Base-by-base conservation (phyloP, 92 coral and sea anemone genomes). In the Umimayanthus chanpuru region DNA sequence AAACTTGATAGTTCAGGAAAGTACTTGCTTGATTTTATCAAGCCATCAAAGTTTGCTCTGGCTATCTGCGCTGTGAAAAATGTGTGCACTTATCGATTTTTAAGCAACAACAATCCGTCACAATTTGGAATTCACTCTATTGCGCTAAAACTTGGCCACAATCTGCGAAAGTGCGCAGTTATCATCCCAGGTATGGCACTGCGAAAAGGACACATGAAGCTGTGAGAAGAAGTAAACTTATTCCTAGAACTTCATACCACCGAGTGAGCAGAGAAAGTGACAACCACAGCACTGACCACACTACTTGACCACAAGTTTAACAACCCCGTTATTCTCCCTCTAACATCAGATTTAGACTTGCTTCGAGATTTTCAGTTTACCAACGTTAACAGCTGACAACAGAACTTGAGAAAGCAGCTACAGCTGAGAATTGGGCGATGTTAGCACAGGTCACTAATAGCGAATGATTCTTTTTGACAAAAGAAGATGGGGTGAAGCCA, bases 221-320 rank as follows among this genome's bases (percentile, higher is more conserved):
- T n/a, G n/a, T n/a, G n/a, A n/a, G n/a, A n/a, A n/a, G n/a, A 92
- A 7, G 75, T 55, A 9, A 81, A 85, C 26, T 77, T 39, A 56
- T 85, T 86, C 20, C 88, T 83, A 6, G 74, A 90, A 44, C 65
- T 90, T 2, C 88, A 85, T 81, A 89, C 65, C 1, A 32, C 89
- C 2, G 93, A 90, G 77, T 93, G 92, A 93, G 68, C 77, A 74
- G 85, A 90, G 4, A 73, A 29, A 39, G 85, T 93, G 15, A 56
- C 91, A 1, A 47, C 78, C 71, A 90, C 85, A 49, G 90, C 93
- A 6, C 47, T 90, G 44, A 21, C 79, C 29, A 79, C 87, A 0
- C 85, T 88, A 4, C 43, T 74, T 5, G 70, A 23, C 4, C n/a
- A 77, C 25, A 82, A 79, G 32, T 72, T 79, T 18, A 91, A 88